These are phyloP conservation scores for Apostichopus japonicus DNA, from an alignment of 35 echinoderm and acorn worm genomes.

Conservation along the genomic window DNA sequence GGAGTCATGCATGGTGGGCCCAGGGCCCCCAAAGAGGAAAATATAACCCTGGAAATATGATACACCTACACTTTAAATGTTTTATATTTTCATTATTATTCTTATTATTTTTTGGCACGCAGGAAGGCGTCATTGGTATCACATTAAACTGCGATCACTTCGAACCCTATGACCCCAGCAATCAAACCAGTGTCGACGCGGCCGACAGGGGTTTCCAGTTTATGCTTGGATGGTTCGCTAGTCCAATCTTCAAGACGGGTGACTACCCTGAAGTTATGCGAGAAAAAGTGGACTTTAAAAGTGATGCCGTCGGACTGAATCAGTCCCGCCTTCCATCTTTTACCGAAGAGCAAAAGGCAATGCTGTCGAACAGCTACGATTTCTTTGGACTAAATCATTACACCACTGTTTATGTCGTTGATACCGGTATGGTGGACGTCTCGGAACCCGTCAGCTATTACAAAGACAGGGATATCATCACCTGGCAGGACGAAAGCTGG, in stretches of 20 bases:
- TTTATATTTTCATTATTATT: no score
- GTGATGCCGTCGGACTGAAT: slow-evolving; percentile 16
- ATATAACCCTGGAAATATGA: no score
- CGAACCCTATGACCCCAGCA: slow-evolving; percentile 14
- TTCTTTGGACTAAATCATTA: slow-evolving; percentile 94
- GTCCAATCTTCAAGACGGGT: slow-evolving; percentile 55
- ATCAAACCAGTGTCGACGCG: slow-evolving; percentile 25
- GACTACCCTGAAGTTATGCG: slow-evolving; percentile 65
- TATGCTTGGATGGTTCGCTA: slow-evolving; percentile 57
- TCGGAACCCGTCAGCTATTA: slow-evolving; percentile 52
- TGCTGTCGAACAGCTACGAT: slow-evolving; percentile 42
- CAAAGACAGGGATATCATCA: slow-evolving; percentile 56
- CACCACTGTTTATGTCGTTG: slow-evolving; percentile 67
- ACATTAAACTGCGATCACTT: slow-evolving; percentile 48
- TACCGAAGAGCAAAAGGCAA: slow-evolving; percentile 6
- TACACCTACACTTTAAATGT: no score
- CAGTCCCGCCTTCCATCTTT: slow-evolving; percentile 52
- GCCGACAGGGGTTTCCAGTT: slow-evolving; percentile 46
- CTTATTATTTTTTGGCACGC: no score
- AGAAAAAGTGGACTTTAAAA: slow-evolving; percentile 47
- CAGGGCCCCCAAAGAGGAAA: no score
- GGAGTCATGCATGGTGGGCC: no score
- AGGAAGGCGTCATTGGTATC: not conserved
- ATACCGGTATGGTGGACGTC: slow-evolving; percentile 24
- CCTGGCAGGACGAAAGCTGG: slow-evolving; percentile 47